Evolutionary conservation across 2,888 invertebrate genomes (phyloP).

Genomic region (Leptopilina syphax): DNA sequence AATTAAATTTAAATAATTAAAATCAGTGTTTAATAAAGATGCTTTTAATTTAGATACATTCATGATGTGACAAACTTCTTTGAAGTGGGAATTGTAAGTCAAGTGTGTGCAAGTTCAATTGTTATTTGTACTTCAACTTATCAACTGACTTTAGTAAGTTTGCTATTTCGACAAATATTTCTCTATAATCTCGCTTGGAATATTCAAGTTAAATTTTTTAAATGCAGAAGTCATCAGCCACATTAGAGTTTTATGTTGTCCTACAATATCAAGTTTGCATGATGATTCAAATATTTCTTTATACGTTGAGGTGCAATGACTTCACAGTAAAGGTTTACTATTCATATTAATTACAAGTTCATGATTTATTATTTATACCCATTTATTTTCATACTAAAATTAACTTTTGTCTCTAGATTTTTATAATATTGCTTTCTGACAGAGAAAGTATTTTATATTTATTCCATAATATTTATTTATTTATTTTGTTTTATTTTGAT

Average conservation of each 20-base stretch:
- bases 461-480: too few relatives aligned
- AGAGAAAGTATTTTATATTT: too few relatives aligned
- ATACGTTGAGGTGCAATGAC: background rate
- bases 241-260: background rate
- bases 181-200: too few relatives aligned
- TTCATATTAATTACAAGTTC: too few relatives aligned
- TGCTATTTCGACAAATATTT: too few relatives aligned
- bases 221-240: background rate
- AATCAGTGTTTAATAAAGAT: too few relatives aligned
- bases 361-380: too few relatives aligned
- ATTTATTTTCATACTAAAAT: too few relatives aligned
- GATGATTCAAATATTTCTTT: background rate
- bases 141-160: constrained; percentile 1
- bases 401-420: too few relatives aligned
- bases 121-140: background rate
- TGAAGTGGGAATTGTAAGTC: background rate
- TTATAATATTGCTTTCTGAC: too few relatives aligned
- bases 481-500: too few relatives aligned
- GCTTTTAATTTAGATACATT: background rate
- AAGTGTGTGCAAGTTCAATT: background rate
- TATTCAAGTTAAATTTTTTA: background rate
- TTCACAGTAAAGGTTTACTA: background rate
- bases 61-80: background rate
- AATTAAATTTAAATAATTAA: too few relatives aligned
- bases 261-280: background rate